Evolutionary conservation across 2,113 vertebrate species (phyloP).

Genomic region (Cynoglossus semilaevis): DNA sequence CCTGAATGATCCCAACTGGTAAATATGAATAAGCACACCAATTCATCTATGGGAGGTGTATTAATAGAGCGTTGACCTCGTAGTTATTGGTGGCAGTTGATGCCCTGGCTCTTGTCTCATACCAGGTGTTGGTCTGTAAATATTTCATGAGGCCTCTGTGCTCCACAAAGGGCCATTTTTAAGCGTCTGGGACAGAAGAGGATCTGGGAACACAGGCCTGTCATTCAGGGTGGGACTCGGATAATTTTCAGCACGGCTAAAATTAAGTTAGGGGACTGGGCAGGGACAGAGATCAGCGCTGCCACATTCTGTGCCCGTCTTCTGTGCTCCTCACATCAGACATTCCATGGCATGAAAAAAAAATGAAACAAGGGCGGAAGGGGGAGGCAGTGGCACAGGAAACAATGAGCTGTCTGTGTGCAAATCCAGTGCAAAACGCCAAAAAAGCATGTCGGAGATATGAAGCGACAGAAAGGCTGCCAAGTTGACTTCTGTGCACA

Average conservation of each 20-base stretch:
- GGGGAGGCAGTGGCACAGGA: neutral
- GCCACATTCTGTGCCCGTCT: constrained; percentile 41
- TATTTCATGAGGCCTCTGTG: constrained; percentile 70
- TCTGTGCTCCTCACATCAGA: constrained; percentile 61
- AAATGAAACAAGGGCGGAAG: constrained; percentile 15
- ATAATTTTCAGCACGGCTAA: constrained; percentile 66
- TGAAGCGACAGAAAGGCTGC: constrained; percentile 36
- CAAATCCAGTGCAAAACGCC: constrained; percentile 37
- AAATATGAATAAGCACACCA: neutral
- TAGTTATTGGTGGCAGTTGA: constrained; percentile 28
- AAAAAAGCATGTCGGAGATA: constrained; percentile 47
- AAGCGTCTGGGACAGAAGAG: constrained; percentile 43
- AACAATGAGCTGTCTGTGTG: constrained; percentile 72
- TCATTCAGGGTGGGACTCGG: constrained; percentile 61
- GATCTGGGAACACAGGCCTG: constrained; percentile 64
- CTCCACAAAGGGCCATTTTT: constrained; percentile 60
- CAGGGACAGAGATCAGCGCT: constrained; percentile 45
- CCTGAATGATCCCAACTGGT: too few species aligned
- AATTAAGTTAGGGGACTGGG: constrained; percentile 73
- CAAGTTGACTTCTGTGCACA: constrained; percentile 46
- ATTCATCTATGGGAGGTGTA: neutral
- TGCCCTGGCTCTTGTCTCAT: constrained; percentile 39
- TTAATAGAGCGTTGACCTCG: constrained; percentile 1
- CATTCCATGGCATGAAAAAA: constrained; percentile 60
- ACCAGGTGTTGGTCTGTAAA: constrained; percentile 75